Evolutionary conservation across 2,888 invertebrate genomes (phyloP), one percentile per base, ranked within the genome.

Genomic region (Carterocephalus palaemon): DNA sequence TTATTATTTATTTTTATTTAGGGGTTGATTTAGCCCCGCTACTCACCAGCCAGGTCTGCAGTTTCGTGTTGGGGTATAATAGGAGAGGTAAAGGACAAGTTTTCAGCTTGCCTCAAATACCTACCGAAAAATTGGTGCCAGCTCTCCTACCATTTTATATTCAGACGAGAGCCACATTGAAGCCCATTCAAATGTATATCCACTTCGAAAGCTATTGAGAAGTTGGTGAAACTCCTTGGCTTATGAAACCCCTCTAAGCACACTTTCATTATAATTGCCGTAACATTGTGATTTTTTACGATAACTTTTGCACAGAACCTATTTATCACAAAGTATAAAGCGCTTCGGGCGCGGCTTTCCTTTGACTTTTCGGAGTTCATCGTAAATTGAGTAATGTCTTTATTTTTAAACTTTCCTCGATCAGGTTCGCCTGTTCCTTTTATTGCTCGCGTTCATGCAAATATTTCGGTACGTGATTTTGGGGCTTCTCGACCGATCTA

Each of bases 251-350:
- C 43, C 17, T 22, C 43, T 43, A 43, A 43, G 43, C 23, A 36
- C 36, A 43, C 36, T 43, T 43, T 43, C 43, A 43, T 43, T 43
- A 43, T 43, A 43, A 43, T 43, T 43, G 43, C 29, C 23, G 23
- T 43, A 43, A 43, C 43, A 43, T 36, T 36, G 43, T 43, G 43
- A 43, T 36, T 43, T 43, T 43, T 43, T 43, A 43, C 36, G 43
- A 43, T 43, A 48, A 51, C 20, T 48, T 51, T 46, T 46, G 37
- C 42, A 28, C 43, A 48, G 41, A 48, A 51, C 48, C 48, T 48
- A 51, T 51, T 48, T 48, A 51, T 51, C 51, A 51, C 29, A 32
- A 45, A 43, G 43, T 31, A 45, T 37, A 49, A 41, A 46, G 33
- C 32, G 46, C 46, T 39, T 26, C 26, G 15, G 29, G 46, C 8